phyloP scores from a whole-genome alignment of 2,797 vertebrate species.

The Petrocephalus sullivani region DNA sequence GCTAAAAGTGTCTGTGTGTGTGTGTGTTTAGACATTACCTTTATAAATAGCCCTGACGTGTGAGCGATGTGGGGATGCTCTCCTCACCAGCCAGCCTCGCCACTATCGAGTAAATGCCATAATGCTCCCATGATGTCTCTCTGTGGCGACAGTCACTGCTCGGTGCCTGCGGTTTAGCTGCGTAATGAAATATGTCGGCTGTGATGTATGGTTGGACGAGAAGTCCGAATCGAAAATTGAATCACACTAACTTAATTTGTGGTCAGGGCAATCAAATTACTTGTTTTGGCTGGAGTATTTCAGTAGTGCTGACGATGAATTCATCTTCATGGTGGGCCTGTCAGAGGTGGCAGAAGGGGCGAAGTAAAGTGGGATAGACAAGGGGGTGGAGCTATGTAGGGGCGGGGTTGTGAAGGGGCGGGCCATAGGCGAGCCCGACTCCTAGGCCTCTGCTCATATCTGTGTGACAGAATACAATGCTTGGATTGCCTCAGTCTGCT shows the following conservation, averaged over 20 bases:
- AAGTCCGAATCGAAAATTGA: constrained; percentile 75
- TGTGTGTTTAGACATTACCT: not conserved
- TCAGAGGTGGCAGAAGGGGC: constrained; percentile 41
- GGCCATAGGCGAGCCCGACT: not conserved
- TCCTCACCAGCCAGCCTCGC: constrained; percentile 37
- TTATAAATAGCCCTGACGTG: constrained; percentile 30
- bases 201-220: constrained; percentile 74
- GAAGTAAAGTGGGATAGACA: constrained; percentile 39
- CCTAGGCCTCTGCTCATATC: not conserved
- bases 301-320: constrained; percentile 66
- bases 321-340: constrained; percentile 74
- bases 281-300: constrained; percentile 67
- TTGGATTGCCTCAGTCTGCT: not conserved
- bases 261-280: constrained; percentile 76
- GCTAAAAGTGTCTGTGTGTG: not conserved
- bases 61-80: constrained; percentile 12
- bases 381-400: constrained; percentile 27
- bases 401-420: not conserved
- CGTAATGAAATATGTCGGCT: constrained; percentile 76
- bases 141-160: constrained; percentile 50
- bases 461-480: not conserved
- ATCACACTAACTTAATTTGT: constrained; percentile 82
- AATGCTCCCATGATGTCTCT: constrained; percentile 66
- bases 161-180: constrained; percentile 58
- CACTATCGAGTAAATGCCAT: constrained; percentile 59